Base-by-base conservation (phyloP, 2,113 vertebrate genomes). In the Toxotes chatareus region DNA sequence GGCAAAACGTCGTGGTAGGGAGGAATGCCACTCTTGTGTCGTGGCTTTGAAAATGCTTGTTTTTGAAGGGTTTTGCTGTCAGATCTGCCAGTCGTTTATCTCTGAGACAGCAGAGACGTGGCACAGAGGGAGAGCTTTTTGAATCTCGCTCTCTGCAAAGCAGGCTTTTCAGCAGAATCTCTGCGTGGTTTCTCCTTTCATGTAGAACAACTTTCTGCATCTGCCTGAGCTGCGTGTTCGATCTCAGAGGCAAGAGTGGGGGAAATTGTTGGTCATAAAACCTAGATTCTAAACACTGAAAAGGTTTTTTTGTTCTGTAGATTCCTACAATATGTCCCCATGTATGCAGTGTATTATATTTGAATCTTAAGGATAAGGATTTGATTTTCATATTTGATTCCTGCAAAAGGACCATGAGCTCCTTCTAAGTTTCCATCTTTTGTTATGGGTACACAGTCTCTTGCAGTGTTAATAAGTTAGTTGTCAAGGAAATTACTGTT, bases 51-150 rank as follows among this genome's bases (percentile, higher is more conserved):
- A 79, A 76, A 46, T 12, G 21, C 17, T 59, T 49, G 23, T 8
- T 66, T 27, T 76, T 67, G 32, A 67, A 34, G 11, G 12, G 27
- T 5, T 36, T 27, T n/a, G 16, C 23, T 4, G 34, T 7, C 47
- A 17, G 21, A 42, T 70, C 38, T 64, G 46, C 60, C 42, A 42
- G 36, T 7, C 21, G 27, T 73, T 85, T 76, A 84, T 82, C 81
- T 86, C 44, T 51, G 59, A 82, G 46, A 23, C 60, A 34, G 40
- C 79, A 82, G 79, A 55, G 71, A 56, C 31, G 3, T 27, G 31
- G 38, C 16, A 4, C 49, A 40, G 68, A 40, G 47, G 40, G 19
- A 3, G 1, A 10, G 32, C 38, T 34, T 4, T 65, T 62, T 61
- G 2, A 32, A 44, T 31, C 32, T 69, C 23, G 0, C 5, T 55